Percentiles rank a stretch among this genome's conserved stretches.
phyloP scores from a whole-genome alignment of 2,113 vertebrate genomes.

The Bolborhynchus lineola region DNA sequence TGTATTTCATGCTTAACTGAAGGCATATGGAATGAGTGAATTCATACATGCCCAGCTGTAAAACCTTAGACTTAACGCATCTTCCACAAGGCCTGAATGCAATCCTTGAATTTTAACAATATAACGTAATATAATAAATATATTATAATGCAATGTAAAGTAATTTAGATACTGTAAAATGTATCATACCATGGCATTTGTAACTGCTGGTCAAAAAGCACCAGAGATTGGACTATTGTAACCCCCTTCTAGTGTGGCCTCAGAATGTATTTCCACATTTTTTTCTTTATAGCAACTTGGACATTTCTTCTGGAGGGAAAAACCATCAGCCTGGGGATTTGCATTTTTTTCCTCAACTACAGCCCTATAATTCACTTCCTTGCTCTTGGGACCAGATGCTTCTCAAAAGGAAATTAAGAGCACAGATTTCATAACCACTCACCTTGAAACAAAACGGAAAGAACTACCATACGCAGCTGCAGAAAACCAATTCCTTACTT shows the following conservation, averaged over 20 bases:
- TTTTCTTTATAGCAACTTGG: not conserved
- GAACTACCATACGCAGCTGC: not conserved
- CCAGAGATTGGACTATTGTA: not conserved
- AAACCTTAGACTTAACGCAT: not conserved
- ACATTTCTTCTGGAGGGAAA: not conserved
- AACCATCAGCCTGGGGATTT: not conserved
- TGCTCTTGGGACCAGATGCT: slow-evolving; percentile 13
- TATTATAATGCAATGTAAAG: not conserved
- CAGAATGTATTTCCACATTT: not conserved
- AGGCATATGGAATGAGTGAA: not conserved
- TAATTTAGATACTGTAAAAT: not conserved
- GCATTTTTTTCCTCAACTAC: slow-evolving; percentile 28
- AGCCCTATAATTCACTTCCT: slow-evolving; percentile 35
- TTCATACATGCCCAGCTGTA: not conserved
- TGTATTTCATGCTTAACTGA: not conserved
- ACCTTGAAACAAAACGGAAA: slow-evolving; percentile 37
- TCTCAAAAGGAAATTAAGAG: slow-evolving; percentile 54
- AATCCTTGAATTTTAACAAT: not conserved
- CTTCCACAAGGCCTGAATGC: not conserved
- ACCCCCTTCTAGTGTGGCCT: not conserved
- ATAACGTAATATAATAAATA: not conserved
- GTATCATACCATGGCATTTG: not conserved
- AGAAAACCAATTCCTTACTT: slow-evolving; percentile 37
- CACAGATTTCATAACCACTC: slow-evolving; percentile 48
- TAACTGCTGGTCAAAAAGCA: not conserved